Evolutionary conservation across 2,888 invertebrate species (phyloP).

Genomic region (Stenolophus ochropezus): DNA sequence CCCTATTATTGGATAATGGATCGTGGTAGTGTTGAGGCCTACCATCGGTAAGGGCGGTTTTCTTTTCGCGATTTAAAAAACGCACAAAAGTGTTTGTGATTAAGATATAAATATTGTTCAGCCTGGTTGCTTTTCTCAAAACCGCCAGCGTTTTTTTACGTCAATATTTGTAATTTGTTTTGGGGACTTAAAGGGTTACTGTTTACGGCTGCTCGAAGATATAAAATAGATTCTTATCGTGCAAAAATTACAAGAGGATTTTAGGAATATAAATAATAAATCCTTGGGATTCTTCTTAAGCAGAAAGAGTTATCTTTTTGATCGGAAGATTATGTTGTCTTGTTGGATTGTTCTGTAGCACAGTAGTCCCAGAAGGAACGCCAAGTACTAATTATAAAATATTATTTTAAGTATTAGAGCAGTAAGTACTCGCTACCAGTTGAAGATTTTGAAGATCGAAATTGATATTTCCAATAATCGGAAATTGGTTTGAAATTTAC

Average conservation of each 20-base stretch:
- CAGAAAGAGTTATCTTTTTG: no score
- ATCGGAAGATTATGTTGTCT: no score
- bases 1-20: constrained; percentile 71
- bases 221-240: not conserved
- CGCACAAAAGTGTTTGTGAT: constrained; percentile 41
- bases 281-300: not conserved
- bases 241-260: not conserved
- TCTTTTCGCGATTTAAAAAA: constrained; percentile 56
- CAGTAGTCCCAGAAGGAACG: no score
- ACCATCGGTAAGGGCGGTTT: constrained; percentile 53
- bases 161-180: constrained; percentile 43
- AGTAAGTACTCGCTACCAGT: no score
- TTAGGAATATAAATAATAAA: not conserved
- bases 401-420: no score
- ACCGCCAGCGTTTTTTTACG: not conserved
- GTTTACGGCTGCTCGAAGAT: not conserved
- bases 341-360: no score
- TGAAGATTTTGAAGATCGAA: no score
- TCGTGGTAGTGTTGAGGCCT: constrained; percentile 58
- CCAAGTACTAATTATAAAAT: no score
- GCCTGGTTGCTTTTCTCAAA: constrained; percentile 34
- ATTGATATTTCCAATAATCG: no score
- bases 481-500: no score
- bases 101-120: constrained; percentile 51
- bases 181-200: no score